Base-by-base conservation (phyloP, 2,797 vertebrate genomes). In the Benthosema pterotum region DNA sequence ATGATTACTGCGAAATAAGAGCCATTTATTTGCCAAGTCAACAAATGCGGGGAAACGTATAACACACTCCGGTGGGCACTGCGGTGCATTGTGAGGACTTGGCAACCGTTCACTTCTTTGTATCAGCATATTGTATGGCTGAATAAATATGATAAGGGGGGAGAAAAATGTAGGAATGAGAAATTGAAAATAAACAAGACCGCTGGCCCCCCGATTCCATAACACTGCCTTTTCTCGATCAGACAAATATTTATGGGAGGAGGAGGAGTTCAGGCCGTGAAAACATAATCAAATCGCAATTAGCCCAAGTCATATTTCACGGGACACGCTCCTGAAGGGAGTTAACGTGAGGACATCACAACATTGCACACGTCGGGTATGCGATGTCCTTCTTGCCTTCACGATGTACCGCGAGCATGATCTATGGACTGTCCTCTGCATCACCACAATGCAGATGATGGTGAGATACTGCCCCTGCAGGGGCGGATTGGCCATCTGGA, bases 1-100 rank as follows among this genome's bases (percentile, higher is more conserved):
- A 78, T 71, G 60, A 87, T 86, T 75, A 71, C 69, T 74, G 69
- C 72, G 67, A 75, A 84, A 77, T 72, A 67, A 75, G 56, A 4
- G 17, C 5, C 62, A 57, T 76, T 65, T 77, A 76, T 83, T 78
- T 76, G 25, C 50, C 17, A 0, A 63, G 79, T 79, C 79, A 77
- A 84, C 80, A 84, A 74, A 74, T 22, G 46, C 71, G 77, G 60
- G 60, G 58, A 71, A 77, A 79, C 58, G 12, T 72, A 17, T 11
- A 38, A 53, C 53, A 74, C 59, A 74, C 52, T 56, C 11, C 56
- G 42, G 67, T 42, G 17, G 2, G 45, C 53, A 51, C 48, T n/a
- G n/a, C n/a, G 1, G 14, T 71, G 70, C 72, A 76, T 75, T 87
- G 67, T 83, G 78, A 67, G 78, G 77, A 67, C 66, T 67, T 66